phyloP scores from a whole-genome alignment of 1,140 invertebrate genomes.

The Eurosta solidaginis region DNA sequence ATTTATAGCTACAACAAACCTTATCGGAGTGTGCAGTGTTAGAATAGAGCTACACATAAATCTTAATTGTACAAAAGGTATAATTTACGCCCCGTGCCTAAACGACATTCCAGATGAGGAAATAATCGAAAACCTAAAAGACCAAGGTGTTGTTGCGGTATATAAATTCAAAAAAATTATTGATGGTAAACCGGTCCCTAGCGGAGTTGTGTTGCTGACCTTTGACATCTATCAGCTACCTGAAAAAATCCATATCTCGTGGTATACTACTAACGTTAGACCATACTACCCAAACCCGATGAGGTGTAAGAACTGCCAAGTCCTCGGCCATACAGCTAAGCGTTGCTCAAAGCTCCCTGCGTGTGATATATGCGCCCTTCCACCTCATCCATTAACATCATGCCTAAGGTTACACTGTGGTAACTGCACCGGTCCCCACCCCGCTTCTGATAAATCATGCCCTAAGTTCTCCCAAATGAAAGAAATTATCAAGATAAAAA shows the following conservation, averaged over 20 bases:
- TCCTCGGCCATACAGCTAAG: not conserved
- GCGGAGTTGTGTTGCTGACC: not conserved
- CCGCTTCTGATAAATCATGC: too few relatives aligned
- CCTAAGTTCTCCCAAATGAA: not conserved
- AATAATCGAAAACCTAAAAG: not conserved
- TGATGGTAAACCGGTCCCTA: not conserved
- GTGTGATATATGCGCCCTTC: not conserved
- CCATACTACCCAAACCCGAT: conserved; percentile 14
- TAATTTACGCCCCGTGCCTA: conserved; percentile 18
- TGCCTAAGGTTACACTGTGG: too few relatives aligned
- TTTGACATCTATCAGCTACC: conserved; percentile 21
- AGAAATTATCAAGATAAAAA: not conserved
- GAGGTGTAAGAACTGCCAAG: not conserved
- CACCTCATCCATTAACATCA: not conserved
- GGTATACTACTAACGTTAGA: not conserved
- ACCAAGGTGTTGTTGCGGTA: conserved; percentile 11
- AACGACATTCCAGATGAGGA: conserved; percentile 4
- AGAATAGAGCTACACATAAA: not conserved
- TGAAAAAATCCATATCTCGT: not conserved
- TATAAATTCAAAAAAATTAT: conserved; percentile 24
- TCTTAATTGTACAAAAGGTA: conserved; percentile 15
- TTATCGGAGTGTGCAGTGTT: not conserved
- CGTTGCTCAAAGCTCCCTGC: not conserved
- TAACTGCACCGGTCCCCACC: not conserved
- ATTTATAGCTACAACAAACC: not conserved